These are phyloP conservation scores for Tenebrio molitor DNA, from an alignment of 1,140 invertebrate species.

Conservation along the genomic window DNA sequence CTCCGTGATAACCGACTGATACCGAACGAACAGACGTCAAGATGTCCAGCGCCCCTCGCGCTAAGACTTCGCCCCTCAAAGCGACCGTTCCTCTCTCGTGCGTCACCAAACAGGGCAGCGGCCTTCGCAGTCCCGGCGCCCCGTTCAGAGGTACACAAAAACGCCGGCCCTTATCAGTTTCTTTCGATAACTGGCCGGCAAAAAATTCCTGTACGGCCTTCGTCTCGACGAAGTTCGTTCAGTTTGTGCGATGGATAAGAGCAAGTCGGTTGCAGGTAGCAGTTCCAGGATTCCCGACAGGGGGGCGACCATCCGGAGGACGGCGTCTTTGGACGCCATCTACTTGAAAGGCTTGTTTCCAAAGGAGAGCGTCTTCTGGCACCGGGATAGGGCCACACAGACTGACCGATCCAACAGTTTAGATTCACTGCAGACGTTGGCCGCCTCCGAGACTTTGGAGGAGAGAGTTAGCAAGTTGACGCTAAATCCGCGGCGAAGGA, in stretches of 20 bases:
- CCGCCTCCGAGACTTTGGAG: neutral
- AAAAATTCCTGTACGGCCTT: neutral
- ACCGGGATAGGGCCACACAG: slow-evolving; percentile 80
- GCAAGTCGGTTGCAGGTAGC: slow-evolving; percentile 4
- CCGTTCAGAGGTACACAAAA: slow-evolving; percentile 74
- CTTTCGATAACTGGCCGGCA: too few relatives aligned
- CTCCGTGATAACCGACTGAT: neutral
- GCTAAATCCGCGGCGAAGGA: neutral
- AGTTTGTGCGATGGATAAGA: slow-evolving; percentile 28
- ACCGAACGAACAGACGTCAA: neutral
- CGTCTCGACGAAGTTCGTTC: too few relatives aligned
- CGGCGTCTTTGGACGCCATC: slow-evolving; percentile 81
- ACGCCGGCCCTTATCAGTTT: neutral
- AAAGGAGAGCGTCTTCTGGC: slow-evolving; percentile 75
- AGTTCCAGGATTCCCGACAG: neutral
- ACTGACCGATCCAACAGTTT: slow-evolving; percentile 45
- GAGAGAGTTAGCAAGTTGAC: neutral
- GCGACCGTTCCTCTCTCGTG: slow-evolving; percentile 80
- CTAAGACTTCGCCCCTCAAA: slow-evolving; percentile 78
- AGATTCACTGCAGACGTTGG: slow-evolving; percentile 27
- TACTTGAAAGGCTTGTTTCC: slow-evolving; percentile 82
- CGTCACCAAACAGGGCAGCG: slow-evolving; percentile 74
- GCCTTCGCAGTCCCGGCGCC: slow-evolving; percentile 78
- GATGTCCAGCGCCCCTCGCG: neutral
- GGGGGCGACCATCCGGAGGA: slow-evolving; percentile 76